phyloP scores from a whole-genome alignment of 2,113 vertebrate genomes.

The Dromas ardeola region DNA sequence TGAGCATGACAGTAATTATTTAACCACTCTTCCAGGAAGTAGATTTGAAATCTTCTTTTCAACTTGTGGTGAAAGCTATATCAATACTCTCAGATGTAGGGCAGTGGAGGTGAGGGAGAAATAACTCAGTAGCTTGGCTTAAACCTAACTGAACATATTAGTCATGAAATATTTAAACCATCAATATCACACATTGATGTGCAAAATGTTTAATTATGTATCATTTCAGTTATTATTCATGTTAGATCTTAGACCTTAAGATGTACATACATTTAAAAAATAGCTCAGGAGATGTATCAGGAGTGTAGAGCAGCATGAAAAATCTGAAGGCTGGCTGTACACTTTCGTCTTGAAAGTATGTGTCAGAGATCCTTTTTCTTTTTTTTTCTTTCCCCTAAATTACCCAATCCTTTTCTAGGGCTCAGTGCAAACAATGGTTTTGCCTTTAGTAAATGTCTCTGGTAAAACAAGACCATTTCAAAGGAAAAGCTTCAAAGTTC shows the following conservation, averaged over 20 bases:
- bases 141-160: conserved; percentile 67
- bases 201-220: conserved; percentile 73
- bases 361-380: background rate
- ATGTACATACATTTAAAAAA: conserved; percentile 63
- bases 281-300: conserved; percentile 53
- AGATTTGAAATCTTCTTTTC: conserved; percentile 33
- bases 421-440: background rate
- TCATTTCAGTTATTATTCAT: conserved; percentile 72
- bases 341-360: background rate
- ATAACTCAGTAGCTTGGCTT: conserved; percentile 54
- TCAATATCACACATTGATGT: conserved; percentile 65
- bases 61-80: conserved; percentile 1
- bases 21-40: conserved; percentile 29
- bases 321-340: conserved; percentile 19
- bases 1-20: conserved; percentile 32
- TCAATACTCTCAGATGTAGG: conserved; percentile 32
- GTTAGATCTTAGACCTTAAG: conserved; percentile 68
- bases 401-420: background rate
- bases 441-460: background rate
- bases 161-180: conserved; percentile 75
- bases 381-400: background rate
- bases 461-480: background rate
- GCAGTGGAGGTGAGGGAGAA: conserved; percentile 43
- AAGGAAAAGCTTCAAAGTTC: background rate
- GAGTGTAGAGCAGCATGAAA: conserved; percentile 45